Base-by-base conservation (phyloP, 2,797 vertebrate species). In the Sus cebifrons region DNA sequence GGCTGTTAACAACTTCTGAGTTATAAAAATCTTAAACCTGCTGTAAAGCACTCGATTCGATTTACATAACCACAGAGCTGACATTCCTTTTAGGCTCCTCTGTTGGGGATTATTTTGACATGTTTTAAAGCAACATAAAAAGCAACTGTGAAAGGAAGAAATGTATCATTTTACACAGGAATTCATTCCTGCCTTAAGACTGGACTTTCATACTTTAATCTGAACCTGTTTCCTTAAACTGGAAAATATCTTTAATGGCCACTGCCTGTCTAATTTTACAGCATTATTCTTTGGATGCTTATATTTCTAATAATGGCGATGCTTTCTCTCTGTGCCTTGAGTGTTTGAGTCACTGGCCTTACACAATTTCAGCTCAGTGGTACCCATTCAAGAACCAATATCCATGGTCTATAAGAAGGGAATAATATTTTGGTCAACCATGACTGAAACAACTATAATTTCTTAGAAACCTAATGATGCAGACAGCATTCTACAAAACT, bases 11-110 rank as follows among this genome's bases (percentile, higher is more conserved):
- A 99, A 98, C 99, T 99, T 98, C 98, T 98, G 98, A 99, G 99
- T 99, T 99, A 99, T 99, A 99, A 99, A 99, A 99, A 99, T 99
- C 99, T 99, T 99, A 99, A 99, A 99, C 98, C 99, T 99, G 98
- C 99, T 98, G 98, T 99, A 99, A 99, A 99, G 98, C 98, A 99
- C 98, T 99, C 99, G 98, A 98, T 99, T 99, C 98, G 95, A 99
- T 99, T 99, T 99, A 99, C 99, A 99, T 99, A 99, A 99, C 98
- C 98, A 98, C 98, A 98, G 98, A 99, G 98, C 98, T 98, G 98
- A 98, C 98, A 98, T 99, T 98, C 98, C 98, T 98, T 98, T 99
- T 98, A 99, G 98, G 97, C 96, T 99, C 97, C 98, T 98, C 98
- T 98, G 98, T 98, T 98, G 98, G 98, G 98, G 98, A 98, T 99